phyloP scores from a whole-genome alignment of 2,113 vertebrate species.

The Elachura formosa region DNA sequence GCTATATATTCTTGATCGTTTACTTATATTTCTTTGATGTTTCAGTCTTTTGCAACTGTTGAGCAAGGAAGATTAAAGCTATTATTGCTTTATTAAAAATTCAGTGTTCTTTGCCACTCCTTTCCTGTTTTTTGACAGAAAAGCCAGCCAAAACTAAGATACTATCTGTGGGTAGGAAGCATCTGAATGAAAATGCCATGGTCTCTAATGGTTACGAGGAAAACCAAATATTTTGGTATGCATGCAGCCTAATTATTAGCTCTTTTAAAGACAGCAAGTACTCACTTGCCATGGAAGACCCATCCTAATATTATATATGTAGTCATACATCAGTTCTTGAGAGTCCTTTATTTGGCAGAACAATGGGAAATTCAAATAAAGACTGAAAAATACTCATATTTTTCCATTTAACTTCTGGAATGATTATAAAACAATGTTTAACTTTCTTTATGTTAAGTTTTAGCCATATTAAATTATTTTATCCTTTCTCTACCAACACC shows the following conservation, averaged over 20 bases:
- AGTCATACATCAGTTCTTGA: neutral
- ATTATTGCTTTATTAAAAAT: neutral
- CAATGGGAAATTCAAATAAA: neutral
- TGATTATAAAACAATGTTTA: neutral
- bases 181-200: neutral
- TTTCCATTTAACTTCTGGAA: neutral
- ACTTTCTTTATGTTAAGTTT: neutral
- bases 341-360: neutral
- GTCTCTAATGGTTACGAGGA: neutral
- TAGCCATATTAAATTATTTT: neutral
- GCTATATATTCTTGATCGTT: neutral
- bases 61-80: neutral
- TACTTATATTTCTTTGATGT: neutral
- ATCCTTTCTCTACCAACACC: neutral
- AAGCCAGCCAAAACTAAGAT: conserved; percentile 3
- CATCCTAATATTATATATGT: neutral
- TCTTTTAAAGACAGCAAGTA: conserved; percentile 17
- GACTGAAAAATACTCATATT: neutral
- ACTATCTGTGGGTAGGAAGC: conserved; percentile 33
- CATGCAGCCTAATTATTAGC: neutral
- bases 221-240: neutral
- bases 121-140: conserved; percentile 32
- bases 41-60: neutral
- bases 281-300: conserved; percentile 9
- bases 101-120: conserved; percentile 12